Percentiles rank a stretch among this genome's conserved stretches.
These are phyloP conservation scores for Phataginus tetradactyla DNA, from an alignment of 2,797 vertebrate genomes.

Conservation along the genomic window DNA sequence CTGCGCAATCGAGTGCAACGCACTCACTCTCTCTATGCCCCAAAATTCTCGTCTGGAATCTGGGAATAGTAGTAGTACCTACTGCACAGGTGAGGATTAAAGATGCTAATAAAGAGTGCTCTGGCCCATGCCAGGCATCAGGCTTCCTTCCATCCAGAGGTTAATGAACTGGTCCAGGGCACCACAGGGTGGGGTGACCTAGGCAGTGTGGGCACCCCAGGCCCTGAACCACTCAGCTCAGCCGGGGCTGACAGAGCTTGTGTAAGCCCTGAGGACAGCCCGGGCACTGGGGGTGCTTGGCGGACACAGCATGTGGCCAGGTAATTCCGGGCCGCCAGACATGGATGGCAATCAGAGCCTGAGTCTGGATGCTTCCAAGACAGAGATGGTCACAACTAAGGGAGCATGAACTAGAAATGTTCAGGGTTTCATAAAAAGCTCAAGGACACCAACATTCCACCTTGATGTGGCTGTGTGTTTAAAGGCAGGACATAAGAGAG, in stretches of 20 bases:
- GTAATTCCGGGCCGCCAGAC: neutral
- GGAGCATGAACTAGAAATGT: neutral
- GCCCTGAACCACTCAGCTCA: neutral
- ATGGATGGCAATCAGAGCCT: no score
- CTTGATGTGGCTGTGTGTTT: neutral
- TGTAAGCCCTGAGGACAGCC: neutral
- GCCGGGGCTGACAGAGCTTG: neutral
- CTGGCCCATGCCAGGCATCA: neutral
- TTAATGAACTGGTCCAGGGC: neutral
- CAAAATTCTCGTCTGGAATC: neutral
- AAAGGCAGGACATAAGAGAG: neutral
- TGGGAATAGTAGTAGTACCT: neutral
- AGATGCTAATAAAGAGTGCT: rapidly evolving
- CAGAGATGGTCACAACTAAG: neutral
- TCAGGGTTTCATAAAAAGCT: neutral
- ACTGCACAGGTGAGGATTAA: neutral
- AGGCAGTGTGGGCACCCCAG: neutral
- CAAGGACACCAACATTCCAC: neutral
- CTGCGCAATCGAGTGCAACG: neutral
- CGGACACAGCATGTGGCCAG: rapidly evolving
- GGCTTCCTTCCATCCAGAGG: no score
- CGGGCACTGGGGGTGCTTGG: neutral
- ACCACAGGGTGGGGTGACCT: neutral
- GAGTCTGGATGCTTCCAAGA: neutral
- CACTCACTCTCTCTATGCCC: neutral